Conservation (phyloP, 2,113 vertebrate genomes). For the Piaya cayana region DNA sequence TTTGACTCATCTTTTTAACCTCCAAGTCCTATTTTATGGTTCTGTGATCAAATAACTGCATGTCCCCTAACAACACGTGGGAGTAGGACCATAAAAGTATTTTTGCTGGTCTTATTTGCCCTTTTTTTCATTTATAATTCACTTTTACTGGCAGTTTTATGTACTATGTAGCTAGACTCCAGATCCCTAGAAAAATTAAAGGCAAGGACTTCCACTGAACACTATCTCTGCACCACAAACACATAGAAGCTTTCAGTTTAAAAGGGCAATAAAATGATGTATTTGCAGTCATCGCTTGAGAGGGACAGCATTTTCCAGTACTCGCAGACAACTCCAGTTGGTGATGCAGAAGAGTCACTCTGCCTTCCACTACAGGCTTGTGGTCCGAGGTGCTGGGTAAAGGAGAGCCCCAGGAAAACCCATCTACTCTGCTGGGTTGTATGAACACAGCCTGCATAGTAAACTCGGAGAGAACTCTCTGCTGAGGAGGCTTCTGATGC, state of each 20-base stretch:
- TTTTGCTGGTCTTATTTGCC: background rate
- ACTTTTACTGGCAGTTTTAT: background rate
- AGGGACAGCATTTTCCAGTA: background rate
- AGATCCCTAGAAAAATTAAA: background rate
- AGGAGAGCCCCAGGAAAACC: background rate
- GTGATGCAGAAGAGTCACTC: background rate
- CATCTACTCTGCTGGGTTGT: accelerated
- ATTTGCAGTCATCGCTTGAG: background rate
- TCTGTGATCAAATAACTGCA: background rate
- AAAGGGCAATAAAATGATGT: background rate
- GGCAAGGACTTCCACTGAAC: background rate
- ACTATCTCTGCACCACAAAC: accelerated
- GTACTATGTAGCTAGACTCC: background rate
- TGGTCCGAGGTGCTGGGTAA: background rate
- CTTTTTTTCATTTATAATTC: background rate
- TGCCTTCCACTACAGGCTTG: accelerated
- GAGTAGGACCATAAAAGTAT: background rate
- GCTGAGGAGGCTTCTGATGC: background rate
- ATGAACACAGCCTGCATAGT: background rate
- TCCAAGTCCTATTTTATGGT: background rate
- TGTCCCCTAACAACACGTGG: background rate
- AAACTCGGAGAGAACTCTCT: background rate
- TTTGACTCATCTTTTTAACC: background rate
- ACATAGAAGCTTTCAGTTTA: background rate
- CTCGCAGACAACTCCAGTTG: background rate